Evolutionary conservation across 2,888 invertebrate genomes (phyloP), one percentile per base, ranked within the genome.

Genomic region (Entomobrya proxima): DNA sequence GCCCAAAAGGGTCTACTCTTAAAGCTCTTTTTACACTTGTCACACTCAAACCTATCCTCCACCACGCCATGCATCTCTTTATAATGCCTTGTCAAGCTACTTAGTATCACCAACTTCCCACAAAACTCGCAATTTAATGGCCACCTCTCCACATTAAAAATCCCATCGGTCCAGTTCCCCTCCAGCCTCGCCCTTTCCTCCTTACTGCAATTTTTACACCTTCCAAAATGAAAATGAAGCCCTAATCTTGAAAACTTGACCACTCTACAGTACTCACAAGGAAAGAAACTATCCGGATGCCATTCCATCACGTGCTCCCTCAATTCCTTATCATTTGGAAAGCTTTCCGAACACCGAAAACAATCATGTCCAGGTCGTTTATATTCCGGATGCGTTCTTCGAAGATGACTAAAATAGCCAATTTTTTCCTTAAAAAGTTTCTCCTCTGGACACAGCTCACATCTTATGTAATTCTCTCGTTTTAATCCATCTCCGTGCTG

Each of bases 1-100:
- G 47, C 64, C 85, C 78, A 85, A n/a, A 67, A 85, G 7, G 35
- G 79, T 27, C 85, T 44, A 13, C 24, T 30, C 44, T 64, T 58
- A 35, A 85, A 85, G 30, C 6, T 30, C 24, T 74, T 85, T 3
- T 11, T 35, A 18, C 85, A 85, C 2, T 27, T 21, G 13, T 0
- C 2, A 44, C 85, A 85, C 0, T 5, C 18, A 24, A 74, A 85
- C 9, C 30, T 7, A 2, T 85, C 79, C 50, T 85, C 85, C 7
- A 3, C 30, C 44, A 85, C 72, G 9, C 27, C 35, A 64, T 85
- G 85, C 32, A 85, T 52, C 9, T 79, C 85, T 7, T 9, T 0
- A n/a, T 72, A 85, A n/a, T 85, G 85, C 13, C 79, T 47, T 0
- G 50, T 64, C 30, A 85, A 15, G 18, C 40, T 61, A 35, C 7